Evolutionary conservation across 2,113 vertebrate species (phyloP).

Genomic region (Centropus unirufus): DNA sequence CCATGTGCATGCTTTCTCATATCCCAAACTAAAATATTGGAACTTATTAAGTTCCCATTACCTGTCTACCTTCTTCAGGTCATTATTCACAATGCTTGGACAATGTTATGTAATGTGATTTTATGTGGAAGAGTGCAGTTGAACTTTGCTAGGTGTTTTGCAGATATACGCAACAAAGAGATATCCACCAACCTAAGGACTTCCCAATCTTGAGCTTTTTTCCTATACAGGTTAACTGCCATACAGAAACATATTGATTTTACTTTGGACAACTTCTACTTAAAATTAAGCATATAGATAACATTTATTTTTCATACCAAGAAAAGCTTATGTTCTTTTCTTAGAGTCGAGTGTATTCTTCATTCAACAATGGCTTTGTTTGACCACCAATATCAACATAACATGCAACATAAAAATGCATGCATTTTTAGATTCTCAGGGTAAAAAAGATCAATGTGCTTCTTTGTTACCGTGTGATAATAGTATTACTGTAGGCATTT

Average conservation of each 20-base stretch:
- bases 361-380: background rate
- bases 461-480: background rate
- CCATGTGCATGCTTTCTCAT: rapidly evolving
- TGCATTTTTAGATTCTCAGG: background rate
- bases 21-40: background rate
- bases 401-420: rapidly evolving
- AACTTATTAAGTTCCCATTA: background rate
- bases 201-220: background rate
- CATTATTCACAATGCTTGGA: background rate
- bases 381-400: background rate
- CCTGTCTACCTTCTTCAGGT: background rate
- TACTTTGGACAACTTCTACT: background rate
- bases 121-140: background rate
- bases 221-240: background rate
- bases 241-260: background rate
- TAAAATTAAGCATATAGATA: background rate
- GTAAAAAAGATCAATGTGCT: background rate
- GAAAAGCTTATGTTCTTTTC: background rate
- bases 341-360: background rate
- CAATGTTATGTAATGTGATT: background rate
- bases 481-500: rapidly evolving
- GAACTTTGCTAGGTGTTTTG: background rate
- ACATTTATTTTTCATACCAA: background rate
- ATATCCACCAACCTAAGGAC: background rate
- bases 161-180: background rate